A percentile compares a stretch with the other conserved stretches of the same genome.
Evolutionary conservation across 1,140 invertebrate species (phyloP).

Genomic region (Pomacea maculata): DNA sequence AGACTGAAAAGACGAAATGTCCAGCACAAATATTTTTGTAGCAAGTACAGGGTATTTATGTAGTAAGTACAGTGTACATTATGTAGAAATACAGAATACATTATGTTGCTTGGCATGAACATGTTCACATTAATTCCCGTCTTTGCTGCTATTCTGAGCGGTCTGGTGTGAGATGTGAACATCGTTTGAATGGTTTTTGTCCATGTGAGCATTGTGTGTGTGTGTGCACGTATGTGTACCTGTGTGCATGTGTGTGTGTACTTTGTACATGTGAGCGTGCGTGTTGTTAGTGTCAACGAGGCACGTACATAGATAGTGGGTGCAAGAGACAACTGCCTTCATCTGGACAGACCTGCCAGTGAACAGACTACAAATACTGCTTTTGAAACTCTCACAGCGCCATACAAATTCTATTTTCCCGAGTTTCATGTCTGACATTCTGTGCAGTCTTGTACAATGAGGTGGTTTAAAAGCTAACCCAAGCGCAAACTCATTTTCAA

Average conservation of each 20-base stretch:
- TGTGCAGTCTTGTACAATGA: no score
- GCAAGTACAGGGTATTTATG: background rate
- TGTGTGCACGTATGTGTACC: conserved; percentile 5
- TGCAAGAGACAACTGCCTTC: no score
- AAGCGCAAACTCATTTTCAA: no score
- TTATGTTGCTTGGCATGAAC: background rate
- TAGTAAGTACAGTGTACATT: background rate
- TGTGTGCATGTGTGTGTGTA: conserved; percentile 13
- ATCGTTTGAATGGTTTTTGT: background rate
- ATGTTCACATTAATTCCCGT: background rate
- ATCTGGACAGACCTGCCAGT: no score
- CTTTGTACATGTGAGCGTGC: background rate
- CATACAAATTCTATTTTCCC: no score
- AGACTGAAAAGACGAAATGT: no score
- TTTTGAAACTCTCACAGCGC: no score
- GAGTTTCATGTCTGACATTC: no score
- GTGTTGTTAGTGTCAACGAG: background rate
- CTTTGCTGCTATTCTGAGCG: background rate
- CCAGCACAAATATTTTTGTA: background rate
- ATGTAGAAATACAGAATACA: no score
- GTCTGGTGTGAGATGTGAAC: background rate
- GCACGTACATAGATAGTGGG: no score
- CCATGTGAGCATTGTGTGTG: background rate
- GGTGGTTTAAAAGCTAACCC: no score
- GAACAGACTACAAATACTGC: no score